Evolutionary conservation across 53 echinoderm and acorn worm genomes (phyloP).

Genomic region (Paracentrotus lividus): DNA sequence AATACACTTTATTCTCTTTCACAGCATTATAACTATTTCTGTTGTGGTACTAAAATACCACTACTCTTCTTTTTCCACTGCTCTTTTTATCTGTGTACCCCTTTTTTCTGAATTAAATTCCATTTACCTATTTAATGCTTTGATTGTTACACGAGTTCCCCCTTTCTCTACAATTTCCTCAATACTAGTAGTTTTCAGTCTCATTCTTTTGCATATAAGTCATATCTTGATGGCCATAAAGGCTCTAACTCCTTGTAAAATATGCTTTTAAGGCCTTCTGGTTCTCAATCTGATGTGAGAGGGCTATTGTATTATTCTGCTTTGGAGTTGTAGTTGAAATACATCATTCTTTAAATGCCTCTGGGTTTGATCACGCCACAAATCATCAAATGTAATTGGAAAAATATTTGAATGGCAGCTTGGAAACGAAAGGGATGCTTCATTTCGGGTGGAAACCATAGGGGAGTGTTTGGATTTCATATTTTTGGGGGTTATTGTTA

Average conservation of each 20-base stretch:
- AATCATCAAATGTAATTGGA: slow-evolving; percentile 28
- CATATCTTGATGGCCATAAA: no score
- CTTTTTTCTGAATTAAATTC: background rate
- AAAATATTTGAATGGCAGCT: slow-evolving; percentile 15
- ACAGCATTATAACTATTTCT: background rate
- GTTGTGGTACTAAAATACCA: background rate
- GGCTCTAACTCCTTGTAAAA: no score
- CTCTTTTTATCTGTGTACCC: background rate
- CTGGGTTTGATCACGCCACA: background rate
- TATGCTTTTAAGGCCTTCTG: no score
- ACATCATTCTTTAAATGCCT: background rate
- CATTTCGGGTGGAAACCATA: background rate
- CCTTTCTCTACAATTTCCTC: background rate
- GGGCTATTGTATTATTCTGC: background rate
- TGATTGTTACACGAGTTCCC: background rate
- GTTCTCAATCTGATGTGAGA: slow-evolving; percentile 17
- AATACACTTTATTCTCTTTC: background rate
- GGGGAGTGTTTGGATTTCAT: background rate
- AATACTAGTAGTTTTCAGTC: no score
- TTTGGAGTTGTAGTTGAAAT: background rate
- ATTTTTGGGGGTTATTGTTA: background rate
- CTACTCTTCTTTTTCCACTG: background rate
- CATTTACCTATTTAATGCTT: no score
- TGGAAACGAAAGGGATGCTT: slow-evolving; percentile 23
- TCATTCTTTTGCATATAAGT: background rate